phyloP scores from a whole-genome alignment of 2,888 invertebrate genomes.

The Hanleya hanleyi region DNA sequence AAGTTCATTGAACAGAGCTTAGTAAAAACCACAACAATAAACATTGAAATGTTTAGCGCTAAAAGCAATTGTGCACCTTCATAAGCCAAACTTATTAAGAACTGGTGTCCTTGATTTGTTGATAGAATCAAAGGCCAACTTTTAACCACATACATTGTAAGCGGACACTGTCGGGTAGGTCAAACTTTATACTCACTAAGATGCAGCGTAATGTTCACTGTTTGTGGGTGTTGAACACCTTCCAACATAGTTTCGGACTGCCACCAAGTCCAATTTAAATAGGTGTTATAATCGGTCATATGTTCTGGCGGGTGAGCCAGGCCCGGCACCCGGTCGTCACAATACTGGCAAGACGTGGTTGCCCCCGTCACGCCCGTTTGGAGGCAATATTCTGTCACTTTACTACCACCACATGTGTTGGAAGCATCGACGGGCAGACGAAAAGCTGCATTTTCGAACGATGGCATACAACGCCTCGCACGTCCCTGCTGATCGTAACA shows the following conservation, averaged over 20 bases:
- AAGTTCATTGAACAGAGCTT: too few relatives aligned
- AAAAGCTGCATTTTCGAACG: constrained; percentile 97
- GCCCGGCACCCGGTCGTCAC: constrained; percentile 78
- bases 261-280: constrained; percentile 74
- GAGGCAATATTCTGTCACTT: constrained; percentile 83
- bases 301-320: constrained; percentile 82
- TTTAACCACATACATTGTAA: too few relatives aligned
- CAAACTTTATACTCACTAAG: constrained; percentile 82
- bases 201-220: constrained; percentile 93
- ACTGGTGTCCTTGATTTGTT: too few relatives aligned
- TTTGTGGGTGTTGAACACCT: constrained; percentile 90
- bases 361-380: constrained; percentile 85
- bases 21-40: too few relatives aligned
- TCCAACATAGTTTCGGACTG: constrained; percentile 92
- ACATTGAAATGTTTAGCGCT: too few relatives aligned
- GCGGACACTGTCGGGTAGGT: background rate
- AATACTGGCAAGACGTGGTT: constrained; percentile 80
- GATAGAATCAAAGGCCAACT: too few relatives aligned
- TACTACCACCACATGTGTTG: constrained; percentile 93
- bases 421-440: constrained; percentile 91
- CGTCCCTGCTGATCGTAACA: constrained; percentile 71
- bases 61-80: too few relatives aligned
- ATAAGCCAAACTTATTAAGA: too few relatives aligned
- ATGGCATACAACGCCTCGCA: constrained; percentile 91
- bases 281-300: constrained; percentile 93